Evolutionary conservation across 2,888 invertebrate genomes (phyloP).

Genomic region (Altica lythri): DNA sequence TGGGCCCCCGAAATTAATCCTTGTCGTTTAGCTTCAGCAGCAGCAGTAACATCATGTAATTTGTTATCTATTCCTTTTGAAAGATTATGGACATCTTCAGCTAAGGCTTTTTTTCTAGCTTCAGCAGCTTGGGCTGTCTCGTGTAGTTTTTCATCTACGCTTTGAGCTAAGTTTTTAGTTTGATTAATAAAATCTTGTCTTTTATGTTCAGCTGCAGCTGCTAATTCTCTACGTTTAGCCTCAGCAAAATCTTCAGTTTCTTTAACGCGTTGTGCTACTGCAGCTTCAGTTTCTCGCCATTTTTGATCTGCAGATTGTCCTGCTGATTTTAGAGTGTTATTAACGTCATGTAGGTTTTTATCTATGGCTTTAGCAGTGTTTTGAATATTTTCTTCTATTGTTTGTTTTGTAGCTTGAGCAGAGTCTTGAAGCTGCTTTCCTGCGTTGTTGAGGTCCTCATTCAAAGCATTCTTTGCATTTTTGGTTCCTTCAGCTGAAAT

Average conservation of each 20-base stretch:
- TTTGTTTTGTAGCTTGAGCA: constrained; percentile 20
- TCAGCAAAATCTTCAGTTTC: constrained; percentile 43
- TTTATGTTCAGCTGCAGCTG: constrained; percentile 51
- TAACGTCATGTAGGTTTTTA: constrained; percentile 27
- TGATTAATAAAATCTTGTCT: constrained; percentile 62
- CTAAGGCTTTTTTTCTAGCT: constrained; percentile 27
- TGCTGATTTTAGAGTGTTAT: constrained; percentile 22
- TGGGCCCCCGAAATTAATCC: constrained; percentile 50
- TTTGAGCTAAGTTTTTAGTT: constrained; percentile 45
- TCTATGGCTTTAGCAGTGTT: constrained; percentile 29
- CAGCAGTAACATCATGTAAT: constrained; percentile 32
- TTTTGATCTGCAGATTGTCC: constrained; percentile 37
- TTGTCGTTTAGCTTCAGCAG: constrained; percentile 57
- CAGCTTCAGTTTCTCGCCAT: constrained; percentile 37
- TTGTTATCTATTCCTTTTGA: constrained; percentile 37
- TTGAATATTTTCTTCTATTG: constrained; percentile 20
- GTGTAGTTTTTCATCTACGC: constrained; percentile 25
- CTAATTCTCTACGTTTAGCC: constrained; percentile 61
- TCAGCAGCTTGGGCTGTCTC: constrained; percentile 34
- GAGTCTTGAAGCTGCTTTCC: constrained; percentile 25
- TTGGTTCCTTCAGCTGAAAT: constrained; percentile 34
- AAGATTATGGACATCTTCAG: constrained; percentile 27
- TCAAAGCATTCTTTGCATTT: constrained; percentile 37
- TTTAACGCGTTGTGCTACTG: constrained; percentile 35
- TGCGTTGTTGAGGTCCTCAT: constrained; percentile 36